These are phyloP conservation scores for Lanius collurio DNA, from an alignment of 2,113 vertebrate species.

Conservation along the genomic window DNA sequence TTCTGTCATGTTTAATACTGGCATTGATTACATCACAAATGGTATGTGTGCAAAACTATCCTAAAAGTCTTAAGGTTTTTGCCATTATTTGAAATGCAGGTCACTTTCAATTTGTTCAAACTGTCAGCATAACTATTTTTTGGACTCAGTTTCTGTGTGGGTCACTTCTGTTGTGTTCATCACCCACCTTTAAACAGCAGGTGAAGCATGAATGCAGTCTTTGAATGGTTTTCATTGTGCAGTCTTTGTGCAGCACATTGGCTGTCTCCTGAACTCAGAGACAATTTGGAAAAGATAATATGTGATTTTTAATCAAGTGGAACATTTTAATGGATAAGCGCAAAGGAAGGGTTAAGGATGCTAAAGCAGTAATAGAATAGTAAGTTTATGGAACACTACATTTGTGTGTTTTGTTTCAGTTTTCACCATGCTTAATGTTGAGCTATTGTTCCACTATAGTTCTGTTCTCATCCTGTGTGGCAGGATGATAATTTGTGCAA, in stretches of 20 bases:
- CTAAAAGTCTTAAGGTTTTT: not conserved
- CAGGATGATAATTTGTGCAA: not conserved
- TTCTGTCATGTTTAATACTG: not conserved
- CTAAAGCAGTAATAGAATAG: not conserved
- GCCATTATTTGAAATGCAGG: not conserved
- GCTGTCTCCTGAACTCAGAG: not conserved
- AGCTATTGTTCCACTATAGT: not conserved
- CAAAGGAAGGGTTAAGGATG: not conserved
- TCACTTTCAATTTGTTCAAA: not conserved
- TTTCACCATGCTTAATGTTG: not conserved
- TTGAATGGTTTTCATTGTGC: not conserved
- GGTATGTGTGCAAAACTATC: not conserved
- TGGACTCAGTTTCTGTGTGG: not conserved
- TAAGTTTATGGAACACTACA: not conserved
- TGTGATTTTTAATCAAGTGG: not conserved
- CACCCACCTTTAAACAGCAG: not conserved
- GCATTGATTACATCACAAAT: not conserved
- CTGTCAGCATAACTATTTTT: not conserved
- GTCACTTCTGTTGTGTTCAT: not conserved
- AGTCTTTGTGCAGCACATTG: not conserved
- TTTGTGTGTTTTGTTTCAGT: not conserved
- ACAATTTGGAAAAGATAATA: not conserved
- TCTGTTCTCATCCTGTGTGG: not conserved
- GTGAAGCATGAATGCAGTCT: not conserved
- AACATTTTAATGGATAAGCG: not conserved